Evolutionary conservation across 2,888 invertebrate species (phyloP).

Genomic region (Xestia c-nigrum): DNA sequence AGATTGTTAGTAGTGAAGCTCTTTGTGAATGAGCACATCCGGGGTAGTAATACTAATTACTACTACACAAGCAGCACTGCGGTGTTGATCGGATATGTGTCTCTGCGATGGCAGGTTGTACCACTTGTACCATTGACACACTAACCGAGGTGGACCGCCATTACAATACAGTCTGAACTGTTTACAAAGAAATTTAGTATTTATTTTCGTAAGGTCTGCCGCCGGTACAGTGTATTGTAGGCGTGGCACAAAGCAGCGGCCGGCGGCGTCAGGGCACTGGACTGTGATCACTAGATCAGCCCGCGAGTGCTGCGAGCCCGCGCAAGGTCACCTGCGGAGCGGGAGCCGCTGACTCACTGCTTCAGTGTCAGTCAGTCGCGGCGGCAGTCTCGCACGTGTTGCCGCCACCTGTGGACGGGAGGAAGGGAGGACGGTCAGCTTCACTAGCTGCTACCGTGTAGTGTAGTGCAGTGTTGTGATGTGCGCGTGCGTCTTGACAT

Average conservation of each 20-base stretch:
- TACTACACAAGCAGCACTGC: not conserved
- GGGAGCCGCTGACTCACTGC: constrained; percentile 32
- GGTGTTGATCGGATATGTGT: not conserved
- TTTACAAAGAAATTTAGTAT: not conserved
- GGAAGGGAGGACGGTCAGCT: not conserved
- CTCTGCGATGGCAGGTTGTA: not conserved
- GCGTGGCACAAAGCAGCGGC: not conserved
- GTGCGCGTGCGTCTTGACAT: constrained; percentile 29
- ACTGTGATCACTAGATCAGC: constrained; percentile 2
- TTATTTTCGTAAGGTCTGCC: not conserved
- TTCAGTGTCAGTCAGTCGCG: not conserved
- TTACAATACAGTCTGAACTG: too few relatives aligned
- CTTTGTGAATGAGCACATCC: not conserved
- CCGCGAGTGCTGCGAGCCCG: constrained; percentile 21
- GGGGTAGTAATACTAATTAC: not conserved
- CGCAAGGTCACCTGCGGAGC: constrained; percentile 32
- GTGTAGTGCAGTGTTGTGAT: not conserved
- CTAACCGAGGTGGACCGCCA: not conserved
- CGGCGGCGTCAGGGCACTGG: not conserved
- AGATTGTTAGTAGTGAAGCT: not conserved
- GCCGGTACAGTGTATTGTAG: not conserved
- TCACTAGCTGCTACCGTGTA: not conserved
- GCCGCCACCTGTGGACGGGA: constrained; percentile 13
- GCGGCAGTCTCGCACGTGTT: constrained; percentile 10
- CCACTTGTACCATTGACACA: not conserved